Evolutionary conservation across 2,113 vertebrate species (phyloP).

Genomic region (Lanius ludovicianus): DNA sequence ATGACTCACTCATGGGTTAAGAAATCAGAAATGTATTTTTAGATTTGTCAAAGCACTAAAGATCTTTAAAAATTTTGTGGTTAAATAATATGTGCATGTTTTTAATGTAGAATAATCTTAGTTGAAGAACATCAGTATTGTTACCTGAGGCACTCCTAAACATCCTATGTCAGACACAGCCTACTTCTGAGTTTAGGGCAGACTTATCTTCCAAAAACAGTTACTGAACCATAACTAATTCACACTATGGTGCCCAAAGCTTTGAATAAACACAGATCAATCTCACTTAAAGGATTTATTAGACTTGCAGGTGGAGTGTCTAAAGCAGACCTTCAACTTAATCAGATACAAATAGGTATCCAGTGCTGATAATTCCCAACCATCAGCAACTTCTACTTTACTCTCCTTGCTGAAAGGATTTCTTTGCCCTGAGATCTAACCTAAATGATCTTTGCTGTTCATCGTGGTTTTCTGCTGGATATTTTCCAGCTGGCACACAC

Average conservation of each 20-base stretch:
- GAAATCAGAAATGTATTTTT: background rate
- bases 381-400: background rate
- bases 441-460: background rate
- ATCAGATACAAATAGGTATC: background rate
- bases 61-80: background rate
- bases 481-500: background rate
- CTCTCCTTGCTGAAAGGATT: background rate
- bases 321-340: background rate
- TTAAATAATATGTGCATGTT: background rate
- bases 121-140: background rate
- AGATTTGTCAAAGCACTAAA: background rate
- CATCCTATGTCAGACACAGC: background rate
- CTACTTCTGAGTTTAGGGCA: background rate
- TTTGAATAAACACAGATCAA: background rate
- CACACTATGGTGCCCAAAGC: background rate
- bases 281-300: background rate
- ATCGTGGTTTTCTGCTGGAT: background rate
- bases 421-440: background rate
- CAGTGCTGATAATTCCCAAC: background rate
- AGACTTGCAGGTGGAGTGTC: background rate
- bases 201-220: background rate
- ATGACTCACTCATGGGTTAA: background rate
- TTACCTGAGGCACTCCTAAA: background rate
- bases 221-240: background rate
- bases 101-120: background rate